Evolutionary conservation across 2,797 vertebrate species (phyloP), one percentile per base, ranked within the genome.

Genomic region (Pseudochaenichthys georgianus): DNA sequence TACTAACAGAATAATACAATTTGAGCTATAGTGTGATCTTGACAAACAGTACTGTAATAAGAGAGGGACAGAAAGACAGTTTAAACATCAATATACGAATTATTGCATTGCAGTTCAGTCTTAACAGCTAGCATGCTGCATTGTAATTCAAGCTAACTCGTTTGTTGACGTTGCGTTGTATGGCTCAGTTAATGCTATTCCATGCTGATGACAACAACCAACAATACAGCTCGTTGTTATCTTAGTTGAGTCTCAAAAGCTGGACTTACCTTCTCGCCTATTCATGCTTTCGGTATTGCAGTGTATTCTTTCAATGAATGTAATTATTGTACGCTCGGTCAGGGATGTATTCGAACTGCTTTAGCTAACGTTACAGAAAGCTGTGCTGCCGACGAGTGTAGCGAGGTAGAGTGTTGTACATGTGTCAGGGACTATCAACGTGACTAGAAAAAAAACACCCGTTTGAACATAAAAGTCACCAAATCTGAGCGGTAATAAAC

Each of bases 221-320:
- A 17, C 59, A 62, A 15, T 0, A 9, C 17, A 50, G 15, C 21
- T 13, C 41, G 9, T 16, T 15, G 5, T 17, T 8, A 43, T 3
- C 13, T 19, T 15, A 8, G 38, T 23, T 4, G 0, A 13, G 15
- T 19, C 10, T 66, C 0, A 52, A 47, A 58, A 5, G 2, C 0
- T 41, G 1, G 13, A 74, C 84, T 77, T 85, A 94, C 94, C 92
- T 72, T 92, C 90, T 71, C 87, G 87, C 13, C 88, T 93, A 75
- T 76, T 93, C 94, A 95, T 94, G 64, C 21, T 75, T 80, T 31
- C 51, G 9, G 5, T 28, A 58, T 28, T 71, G 58, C 1, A 13
- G 3, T 45, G 19, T 66, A 7, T 59, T 13, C 1, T 60, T 45
- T 62, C 5, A 1, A 38, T 19, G 15, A 45, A 59, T 38, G 0